Conservation (phyloP, 2,797 vertebrate species). For the Cichlasoma orientale region DNA sequence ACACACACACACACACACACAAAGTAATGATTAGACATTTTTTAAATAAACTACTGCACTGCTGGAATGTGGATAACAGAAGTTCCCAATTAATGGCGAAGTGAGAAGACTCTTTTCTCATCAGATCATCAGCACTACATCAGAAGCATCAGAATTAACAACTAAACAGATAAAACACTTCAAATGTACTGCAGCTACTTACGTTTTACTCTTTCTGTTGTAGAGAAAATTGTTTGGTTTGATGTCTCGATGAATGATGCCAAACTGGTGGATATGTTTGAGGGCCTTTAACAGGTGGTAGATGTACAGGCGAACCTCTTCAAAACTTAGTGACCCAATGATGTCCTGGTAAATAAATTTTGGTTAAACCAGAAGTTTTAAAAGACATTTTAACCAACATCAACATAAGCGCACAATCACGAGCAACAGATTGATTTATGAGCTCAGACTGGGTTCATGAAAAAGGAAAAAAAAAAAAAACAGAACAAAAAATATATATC, state of each 20-base stretch:
- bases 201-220: conserved; percentile 88
- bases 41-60: not conserved
- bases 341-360: conserved; percentile 84
- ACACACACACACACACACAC: no score
- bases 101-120: no score
- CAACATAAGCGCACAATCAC: not conserved
- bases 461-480: not conserved
- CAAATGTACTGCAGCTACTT: conserved; percentile 64
- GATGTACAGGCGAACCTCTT: conserved; percentile 93
- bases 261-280: conserved; percentile 93
- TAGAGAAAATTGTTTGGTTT: conserved; percentile 85
- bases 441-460: not conserved
- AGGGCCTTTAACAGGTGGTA: conserved; percentile 92
- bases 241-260: conserved; percentile 97
- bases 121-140: not conserved
- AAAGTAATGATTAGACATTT: not conserved
- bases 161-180: not conserved
- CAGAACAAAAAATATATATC: no score
- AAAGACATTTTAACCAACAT: accelerated
- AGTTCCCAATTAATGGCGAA: not conserved
- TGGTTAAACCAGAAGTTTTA: not conserved
- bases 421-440: not conserved
- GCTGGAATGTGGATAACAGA: not conserved
- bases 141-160: not conserved
- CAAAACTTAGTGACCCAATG: conserved; percentile 87